Evolutionary conservation across 2,888 invertebrate species (phyloP), one percentile per base, ranked within the genome.

Genomic region (Rotaria magnacalcarata): DNA sequence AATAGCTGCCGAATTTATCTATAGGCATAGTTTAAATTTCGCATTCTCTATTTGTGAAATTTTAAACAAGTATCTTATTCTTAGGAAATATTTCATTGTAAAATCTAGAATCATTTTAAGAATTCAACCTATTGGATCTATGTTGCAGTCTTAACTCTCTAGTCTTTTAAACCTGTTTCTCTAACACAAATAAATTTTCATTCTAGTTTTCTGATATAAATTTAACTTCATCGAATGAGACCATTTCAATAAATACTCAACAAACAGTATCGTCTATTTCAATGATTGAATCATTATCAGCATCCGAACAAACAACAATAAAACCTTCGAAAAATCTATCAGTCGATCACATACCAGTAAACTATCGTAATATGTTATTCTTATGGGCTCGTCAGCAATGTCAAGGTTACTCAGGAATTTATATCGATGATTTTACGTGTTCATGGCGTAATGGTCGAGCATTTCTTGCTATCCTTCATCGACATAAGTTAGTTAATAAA

Each of bases 391-490:
- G 96, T 90, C 94, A 95, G 89, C 96, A 96, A 89, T 97, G 97
- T 86, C 95, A 96, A 91, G 96, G 96, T 91, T 99, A 99, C 92
- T 98, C 98, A 0, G 96, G 96, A 86, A 97, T 99, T 88, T 94
- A 95, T 89, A 96, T 99, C 86, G 93, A 93, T 88, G 97, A 99
- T 93, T 99, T 99, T 93, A 96, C 97, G 87, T 94, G 94, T 86
- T 97, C 97, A 67, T 99, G 99, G 99, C 93, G 96, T 87, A 98
- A 99, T 92, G 99, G 99, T 84, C 93, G 97, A 90, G 98, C 98
- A 88, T 98, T 99, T 94, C 96, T 96, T 91, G 97, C 98, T 89
- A 95, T 99, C 91, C 94, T 99, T 89, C 98, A 99, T 92, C 94
- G 97, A 92, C 96, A 97, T 93, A 94, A 97, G 93, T 97, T 94